phyloP scores from a whole-genome alignment of 2,888 invertebrate species.

The Suillia variegata region DNA sequence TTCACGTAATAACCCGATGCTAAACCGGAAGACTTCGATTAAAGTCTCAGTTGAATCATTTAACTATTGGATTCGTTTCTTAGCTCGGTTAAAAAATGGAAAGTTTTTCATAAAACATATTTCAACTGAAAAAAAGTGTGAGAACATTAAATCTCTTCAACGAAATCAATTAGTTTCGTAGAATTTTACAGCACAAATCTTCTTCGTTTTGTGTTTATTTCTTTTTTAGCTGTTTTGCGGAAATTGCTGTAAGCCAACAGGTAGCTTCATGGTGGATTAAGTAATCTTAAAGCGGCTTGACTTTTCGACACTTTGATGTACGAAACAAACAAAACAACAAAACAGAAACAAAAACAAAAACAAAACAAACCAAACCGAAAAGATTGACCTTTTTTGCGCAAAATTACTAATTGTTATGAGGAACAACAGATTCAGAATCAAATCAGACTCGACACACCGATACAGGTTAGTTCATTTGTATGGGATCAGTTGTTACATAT shows the following conservation, averaged over 20 bases:
- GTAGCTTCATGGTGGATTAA: conserved; percentile 40
- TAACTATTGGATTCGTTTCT: too few relatives aligned
- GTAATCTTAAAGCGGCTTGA: conserved; percentile 26
- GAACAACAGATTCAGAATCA: too few relatives aligned
- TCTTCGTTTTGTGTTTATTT: neutral
- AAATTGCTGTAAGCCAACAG: conserved; percentile 40
- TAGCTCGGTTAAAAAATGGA: too few relatives aligned
- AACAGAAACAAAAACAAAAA: conserved; percentile 1
- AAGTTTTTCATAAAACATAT: too few relatives aligned
- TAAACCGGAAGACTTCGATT: too few relatives aligned
- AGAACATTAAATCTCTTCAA: conserved; percentile 50
- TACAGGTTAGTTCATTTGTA: too few relatives aligned
- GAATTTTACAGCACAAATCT: conserved; percentile 39
- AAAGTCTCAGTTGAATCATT: too few relatives aligned
- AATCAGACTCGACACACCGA: too few relatives aligned
- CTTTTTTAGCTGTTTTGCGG: conserved; percentile 42
- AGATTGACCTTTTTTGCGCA: conserved; percentile 37
- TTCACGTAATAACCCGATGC: too few relatives aligned
- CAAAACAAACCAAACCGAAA: neutral
- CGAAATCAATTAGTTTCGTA: conserved; percentile 49
- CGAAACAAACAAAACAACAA: neutral
- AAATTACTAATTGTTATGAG: too few relatives aligned
- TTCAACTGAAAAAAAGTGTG: conserved; percentile 47
- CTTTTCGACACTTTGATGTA: conserved; percentile 39
- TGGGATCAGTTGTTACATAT: too few relatives aligned